Percentiles rank a stretch among this genome's conserved stretches.
Conservation (phyloP, 2,888 invertebrate genomes). For the Lottia gigantea region DNA sequence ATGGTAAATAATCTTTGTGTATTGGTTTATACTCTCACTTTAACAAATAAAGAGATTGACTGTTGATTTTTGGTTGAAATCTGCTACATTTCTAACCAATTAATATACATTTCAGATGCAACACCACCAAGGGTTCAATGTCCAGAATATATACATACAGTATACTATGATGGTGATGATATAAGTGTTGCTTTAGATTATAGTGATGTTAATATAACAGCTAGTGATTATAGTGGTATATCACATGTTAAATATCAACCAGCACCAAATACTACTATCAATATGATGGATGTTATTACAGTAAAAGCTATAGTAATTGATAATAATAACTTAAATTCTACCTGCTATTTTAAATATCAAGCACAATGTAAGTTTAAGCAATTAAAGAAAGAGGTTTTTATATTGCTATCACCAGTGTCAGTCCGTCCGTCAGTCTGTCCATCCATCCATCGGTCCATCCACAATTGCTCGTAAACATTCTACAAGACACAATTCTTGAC, state of each 20-base stretch:
- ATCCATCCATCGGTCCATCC: no score
- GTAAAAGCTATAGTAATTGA: slow-evolving; percentile 44
- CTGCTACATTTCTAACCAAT: no score
- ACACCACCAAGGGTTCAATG: slow-evolving; percentile 45
- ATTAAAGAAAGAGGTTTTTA: no score
- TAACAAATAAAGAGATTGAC: no score
- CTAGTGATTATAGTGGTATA: slow-evolving; percentile 31
- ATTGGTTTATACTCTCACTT: no score
- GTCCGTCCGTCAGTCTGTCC: no score
- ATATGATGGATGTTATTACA: slow-evolving; percentile 24
- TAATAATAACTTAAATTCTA: slow-evolving; percentile 34
- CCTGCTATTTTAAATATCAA: slow-evolving; percentile 41
- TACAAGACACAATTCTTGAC: no score
- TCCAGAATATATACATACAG: slow-evolving; percentile 31
- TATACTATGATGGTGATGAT: slow-evolving; percentile 22
- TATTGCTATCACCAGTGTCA: no score
- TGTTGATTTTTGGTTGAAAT: no score
- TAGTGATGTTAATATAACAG: slow-evolving; percentile 21
- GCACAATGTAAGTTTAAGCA: slow-evolving; percentile 41
- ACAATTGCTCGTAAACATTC: no score
- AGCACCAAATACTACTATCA: slow-evolving; percentile 18
- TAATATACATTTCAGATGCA: slow-evolving; percentile 34
- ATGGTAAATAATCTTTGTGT: no score
- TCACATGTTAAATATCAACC: slow-evolving; percentile 19
- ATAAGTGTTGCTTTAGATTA: slow-evolving; percentile 14